These are phyloP conservation scores for Hydrozoanthus tunicans DNA, from an alignment of 64 coral and sea anemone species.

Conservation along the genomic window DNA sequence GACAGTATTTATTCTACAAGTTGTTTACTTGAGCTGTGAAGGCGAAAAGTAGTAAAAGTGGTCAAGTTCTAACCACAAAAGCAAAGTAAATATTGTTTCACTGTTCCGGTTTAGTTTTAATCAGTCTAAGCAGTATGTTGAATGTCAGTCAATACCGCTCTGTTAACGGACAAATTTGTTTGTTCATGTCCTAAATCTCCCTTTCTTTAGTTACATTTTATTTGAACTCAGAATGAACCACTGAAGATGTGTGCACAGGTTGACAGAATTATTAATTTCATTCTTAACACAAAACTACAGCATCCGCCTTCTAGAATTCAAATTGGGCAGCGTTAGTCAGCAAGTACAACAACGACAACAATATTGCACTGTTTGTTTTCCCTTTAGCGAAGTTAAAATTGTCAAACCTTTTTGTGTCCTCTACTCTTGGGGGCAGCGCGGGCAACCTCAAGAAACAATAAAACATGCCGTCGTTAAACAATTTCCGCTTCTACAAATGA, in stretches of 20 bases:
- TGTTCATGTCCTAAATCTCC: neutral
- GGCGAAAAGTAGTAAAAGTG: slow-evolving; percentile 25
- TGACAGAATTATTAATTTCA: slow-evolving; percentile 25
- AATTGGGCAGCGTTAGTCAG: neutral
- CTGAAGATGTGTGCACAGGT: neutral
- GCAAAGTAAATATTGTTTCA: slow-evolving; percentile 2
- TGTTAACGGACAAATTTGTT: neutral
- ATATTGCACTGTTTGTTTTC: neutral
- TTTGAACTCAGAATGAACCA: neutral
- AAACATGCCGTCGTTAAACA: neutral
- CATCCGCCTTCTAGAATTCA: neutral
- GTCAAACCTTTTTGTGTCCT: neutral
- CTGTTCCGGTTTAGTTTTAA: slow-evolving; percentile 37
- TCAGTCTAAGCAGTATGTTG: slow-evolving; percentile 2
- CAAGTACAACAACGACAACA: neutral
- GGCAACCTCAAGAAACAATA: neutral
- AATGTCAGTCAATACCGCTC: neutral
- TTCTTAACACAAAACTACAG: neutral
- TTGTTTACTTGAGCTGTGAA: neutral
- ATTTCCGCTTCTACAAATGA: neutral
- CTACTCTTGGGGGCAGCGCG: neutral
- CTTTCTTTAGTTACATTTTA: slow-evolving; percentile 42
- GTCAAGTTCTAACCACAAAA: slow-evolving; percentile 11
- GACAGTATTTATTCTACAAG: neutral
- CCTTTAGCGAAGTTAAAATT: slow-evolving; percentile 19